These are phyloP conservation scores for Pan paniscus DNA, from an alignment of 2,113 vertebrate species.

Conservation along the genomic window DNA sequence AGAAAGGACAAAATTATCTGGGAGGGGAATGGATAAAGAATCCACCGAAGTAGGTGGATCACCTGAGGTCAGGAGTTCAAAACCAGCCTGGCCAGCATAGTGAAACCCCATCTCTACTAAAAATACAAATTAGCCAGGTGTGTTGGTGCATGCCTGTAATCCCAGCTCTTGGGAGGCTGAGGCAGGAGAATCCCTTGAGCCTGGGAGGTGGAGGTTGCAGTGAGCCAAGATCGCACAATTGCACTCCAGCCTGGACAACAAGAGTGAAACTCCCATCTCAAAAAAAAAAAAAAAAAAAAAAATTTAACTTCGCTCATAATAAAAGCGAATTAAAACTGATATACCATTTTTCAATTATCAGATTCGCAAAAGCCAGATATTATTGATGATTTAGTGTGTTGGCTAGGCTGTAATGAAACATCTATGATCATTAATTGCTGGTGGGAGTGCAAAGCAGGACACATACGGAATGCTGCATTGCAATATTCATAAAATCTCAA, in stretches of 20 bases:
- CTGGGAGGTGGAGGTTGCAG: no score
- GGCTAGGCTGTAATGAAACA: neutral
- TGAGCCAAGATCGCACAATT: no score
- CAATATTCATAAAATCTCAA: neutral
- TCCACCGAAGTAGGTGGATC: no score
- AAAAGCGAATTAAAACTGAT: constrained; percentile 7
- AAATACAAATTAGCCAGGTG: no score
- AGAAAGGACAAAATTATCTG: neutral
- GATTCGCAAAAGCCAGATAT: neutral
- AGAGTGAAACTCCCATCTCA: no score
- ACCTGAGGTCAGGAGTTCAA: no score
- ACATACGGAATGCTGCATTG: neutral
- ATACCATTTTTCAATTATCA: neutral
- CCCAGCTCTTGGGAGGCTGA: no score
- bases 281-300: neutral
- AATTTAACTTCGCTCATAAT: neutral
- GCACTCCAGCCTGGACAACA: no score
- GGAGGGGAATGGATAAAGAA: neutral
- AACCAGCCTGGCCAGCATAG: no score
- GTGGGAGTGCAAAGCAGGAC: neutral
- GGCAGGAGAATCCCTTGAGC: no score
- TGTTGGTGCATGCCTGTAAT: no score
- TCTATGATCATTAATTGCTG: neutral
- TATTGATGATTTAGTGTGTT: neutral
- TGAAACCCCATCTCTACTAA: no score